Evolutionary conservation across 1,140 invertebrate species (phyloP), one percentile per base, ranked within the genome.

Genomic region (Heliconius hermathena): DNA sequence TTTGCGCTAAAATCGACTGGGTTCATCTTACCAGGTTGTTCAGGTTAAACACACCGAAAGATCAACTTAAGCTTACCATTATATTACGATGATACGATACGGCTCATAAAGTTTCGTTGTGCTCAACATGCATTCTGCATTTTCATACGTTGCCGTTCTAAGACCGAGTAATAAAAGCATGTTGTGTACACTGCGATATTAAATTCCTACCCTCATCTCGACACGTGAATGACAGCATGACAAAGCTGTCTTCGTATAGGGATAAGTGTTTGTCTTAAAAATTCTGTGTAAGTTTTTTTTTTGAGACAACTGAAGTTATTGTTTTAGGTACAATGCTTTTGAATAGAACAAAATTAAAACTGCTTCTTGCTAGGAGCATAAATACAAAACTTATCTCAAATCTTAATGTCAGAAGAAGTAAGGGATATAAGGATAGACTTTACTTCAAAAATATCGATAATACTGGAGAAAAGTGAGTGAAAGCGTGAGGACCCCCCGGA

Each of bases 121-220:
- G 22, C 60, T 66, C 26, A 29, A 66, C 60, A 29, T 77, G 76
- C 76, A 77, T 71, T 71, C 49, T 77, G 76, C 76, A 77, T 73
- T 73, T 74, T 78, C 33, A 78, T 73, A 74, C 72, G 26, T 26
- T 8, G 60, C 60, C 22, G 60, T 66, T 73, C 73, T 79, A 74
- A 79, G 77, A 79, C 60, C 38, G 38, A 9, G 70, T 74, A 79
- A 79, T 79, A 74, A 79, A 79, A 79, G 72, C 72, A 73, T 74
- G 54, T 74, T 73, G 54, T 60, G 71, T 71, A 74, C 77, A 79
- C 72, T 16, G 5, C 77, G 73, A 77, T 77, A 77, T 74, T 66
- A 74, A 79, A 79, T 74, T 74, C 77, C 77, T 79, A 26, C 54
- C 54, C 57, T 74, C 73, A 74, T 77, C 75, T 70, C 36, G 71